Evolutionary conservation across 2,797 vertebrate species (phyloP).

Genomic region (Etheostoma perlongum): DNA sequence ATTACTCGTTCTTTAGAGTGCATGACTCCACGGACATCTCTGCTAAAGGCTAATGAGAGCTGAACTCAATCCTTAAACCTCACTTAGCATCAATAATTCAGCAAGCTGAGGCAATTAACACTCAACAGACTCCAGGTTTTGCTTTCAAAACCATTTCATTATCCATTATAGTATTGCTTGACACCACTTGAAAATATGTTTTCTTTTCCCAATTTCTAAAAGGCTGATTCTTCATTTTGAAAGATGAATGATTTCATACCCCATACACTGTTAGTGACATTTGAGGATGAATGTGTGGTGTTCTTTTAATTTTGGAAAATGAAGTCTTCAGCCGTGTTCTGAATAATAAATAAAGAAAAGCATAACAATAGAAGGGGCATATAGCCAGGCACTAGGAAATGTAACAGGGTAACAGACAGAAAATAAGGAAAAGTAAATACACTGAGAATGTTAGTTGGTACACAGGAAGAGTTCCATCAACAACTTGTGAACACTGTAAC

Average conservation of each 20-base stretch:
- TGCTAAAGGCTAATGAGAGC: constrained; percentile 77
- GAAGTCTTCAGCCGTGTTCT: constrained; percentile 30
- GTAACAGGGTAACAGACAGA: neutral
- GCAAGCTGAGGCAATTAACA: constrained; percentile 66
- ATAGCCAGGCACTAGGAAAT: constrained; percentile 11
- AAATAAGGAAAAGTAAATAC: constrained; percentile 22
- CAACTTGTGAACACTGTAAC: constrained; percentile 47
- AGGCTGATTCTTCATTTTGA: neutral
- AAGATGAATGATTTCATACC: constrained; percentile 9
- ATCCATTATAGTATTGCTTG: constrained; percentile 17
- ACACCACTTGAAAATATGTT: constrained; percentile 14
- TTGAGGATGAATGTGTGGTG: constrained; percentile 2
- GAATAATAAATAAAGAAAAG: constrained; percentile 22
- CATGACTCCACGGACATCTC: constrained; percentile 59
- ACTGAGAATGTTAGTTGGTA: neutral
- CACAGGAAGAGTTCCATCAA: constrained; percentile 20
- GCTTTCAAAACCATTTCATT: constrained; percentile 58
- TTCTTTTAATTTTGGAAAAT: constrained; percentile 36
- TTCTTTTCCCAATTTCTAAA: constrained; percentile 11
- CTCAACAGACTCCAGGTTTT: constrained; percentile 64
- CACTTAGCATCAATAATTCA: constrained; percentile 82
- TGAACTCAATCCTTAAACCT: constrained; percentile 70
- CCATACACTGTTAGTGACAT: constrained; percentile 7
- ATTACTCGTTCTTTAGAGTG: constrained; percentile 70
- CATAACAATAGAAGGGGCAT: constrained; percentile 10